Percentiles rank a stretch among this genome's conserved stretches.
phyloP scores from a whole-genome alignment of 2,888 invertebrate genomes.

The Pomacea canaliculata region DNA sequence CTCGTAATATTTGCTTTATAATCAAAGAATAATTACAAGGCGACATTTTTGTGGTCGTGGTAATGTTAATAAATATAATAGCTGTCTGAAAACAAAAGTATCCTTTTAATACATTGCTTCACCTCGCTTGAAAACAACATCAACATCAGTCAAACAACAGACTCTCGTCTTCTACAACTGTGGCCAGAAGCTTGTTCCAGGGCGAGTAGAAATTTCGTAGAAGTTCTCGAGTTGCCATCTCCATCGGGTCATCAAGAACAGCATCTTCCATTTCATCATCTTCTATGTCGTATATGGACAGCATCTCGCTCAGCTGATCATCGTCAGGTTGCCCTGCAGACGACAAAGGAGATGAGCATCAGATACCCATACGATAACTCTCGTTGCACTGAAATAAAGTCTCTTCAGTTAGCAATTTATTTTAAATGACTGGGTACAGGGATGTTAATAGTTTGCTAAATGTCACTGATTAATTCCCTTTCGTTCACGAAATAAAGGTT shows the following conservation, averaged over 20 bases:
- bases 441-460: no score
- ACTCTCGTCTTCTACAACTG: constrained; percentile 4
- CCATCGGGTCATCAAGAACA: neutral
- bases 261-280: neutral
- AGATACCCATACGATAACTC: no score
- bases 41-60: neutral
- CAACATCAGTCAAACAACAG: neutral
- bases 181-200: constrained; percentile 9
- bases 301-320: neutral
- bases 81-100: no score
- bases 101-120: no score
- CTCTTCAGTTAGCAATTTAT: no score
- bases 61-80: neutral
- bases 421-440: no score
- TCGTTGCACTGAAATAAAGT: no score
- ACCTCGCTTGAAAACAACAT: no score
- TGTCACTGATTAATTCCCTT: no score
- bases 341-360: neutral
- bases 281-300: no score
- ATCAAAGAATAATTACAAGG: neutral
- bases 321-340: neutral
- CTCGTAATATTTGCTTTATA: no score
- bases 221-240: neutral
- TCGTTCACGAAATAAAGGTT: no score
- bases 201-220: constrained; percentile 9